Evolutionary conservation across 1,140 invertebrate species (phyloP), one percentile per base, ranked within the genome.

Genomic region (Aricia agestis): DNA sequence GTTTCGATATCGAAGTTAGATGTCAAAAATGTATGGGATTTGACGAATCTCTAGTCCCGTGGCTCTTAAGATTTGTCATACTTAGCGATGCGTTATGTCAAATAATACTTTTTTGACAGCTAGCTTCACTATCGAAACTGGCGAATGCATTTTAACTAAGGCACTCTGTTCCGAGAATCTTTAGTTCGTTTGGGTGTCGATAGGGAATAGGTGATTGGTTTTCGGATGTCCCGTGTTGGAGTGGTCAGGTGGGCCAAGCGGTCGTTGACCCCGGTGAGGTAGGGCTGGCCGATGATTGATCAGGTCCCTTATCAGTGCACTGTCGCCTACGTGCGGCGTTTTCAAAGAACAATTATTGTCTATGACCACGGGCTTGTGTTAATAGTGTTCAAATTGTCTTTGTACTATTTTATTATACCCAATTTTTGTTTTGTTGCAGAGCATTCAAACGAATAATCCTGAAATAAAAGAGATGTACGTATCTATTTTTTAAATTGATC

Each of bases 271-370:
- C 81, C 84, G 79, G 83, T 83, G 85, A 82, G 87, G 86, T 86
- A 84, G 89, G 88, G 85, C 81, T 78, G 78, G 80, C 74, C 74
- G 82, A 88, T 91, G 89, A 91, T 91, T 87, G 89, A 91, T 91
- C 87, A 89, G 81, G 79, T 72, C 79, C 78, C 82, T 87, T 89
- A 89, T 89, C 87, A 87, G 73, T 80, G 77, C 78, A 77, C 78
- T 84, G 86, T 88, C 86, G 84, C 84, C 85, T 84, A 83, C 85
- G 79, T 84, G 84, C 87, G 87, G 89, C 83, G 71, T 78, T 82
- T 81, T 90, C 89, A 91, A 91, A 89, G 85, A 78, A 78, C 79
- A 11, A 63, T 63, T 81, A 91, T 89, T 91, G 89, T 91, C 78
- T 83, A 75, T 75, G 76, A 73, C 76, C 74, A 79, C 71, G 80